Percentiles rank a stretch among this genome's conserved stretches.
phyloP scores from a whole-genome alignment of 2,888 invertebrate species.

The Eupithecia exiguata region DNA sequence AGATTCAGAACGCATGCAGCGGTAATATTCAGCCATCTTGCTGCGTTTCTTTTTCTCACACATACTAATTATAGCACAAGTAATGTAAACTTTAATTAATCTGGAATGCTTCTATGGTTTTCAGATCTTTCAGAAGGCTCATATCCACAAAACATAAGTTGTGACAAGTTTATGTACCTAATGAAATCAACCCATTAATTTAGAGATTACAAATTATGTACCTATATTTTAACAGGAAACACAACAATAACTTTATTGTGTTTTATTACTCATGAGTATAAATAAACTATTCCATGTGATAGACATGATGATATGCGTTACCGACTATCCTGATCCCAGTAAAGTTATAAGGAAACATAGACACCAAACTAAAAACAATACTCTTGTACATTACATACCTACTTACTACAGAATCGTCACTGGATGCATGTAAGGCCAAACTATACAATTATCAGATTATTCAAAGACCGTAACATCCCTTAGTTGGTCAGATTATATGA shows the following conservation, averaged over 20 bases:
- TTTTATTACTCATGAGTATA: not conserved
- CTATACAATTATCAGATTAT: not conserved
- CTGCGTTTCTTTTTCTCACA: not conserved
- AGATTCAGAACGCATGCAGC: not conserved
- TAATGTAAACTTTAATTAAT: not conserved
- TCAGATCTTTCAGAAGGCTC: not conserved
- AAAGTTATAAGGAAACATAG: not conserved
- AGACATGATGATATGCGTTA: not conserved
- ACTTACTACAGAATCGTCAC: not conserved
- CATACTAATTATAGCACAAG: not conserved
- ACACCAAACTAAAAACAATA: conserved; percentile 20
- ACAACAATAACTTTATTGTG: not conserved
- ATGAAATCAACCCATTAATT: not conserved
- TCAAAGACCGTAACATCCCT: not conserved
- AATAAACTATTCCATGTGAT: not conserved
- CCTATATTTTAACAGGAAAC: not conserved
- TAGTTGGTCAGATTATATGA: conserved; percentile 34
- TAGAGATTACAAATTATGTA: not conserved
- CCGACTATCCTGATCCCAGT: not conserved
- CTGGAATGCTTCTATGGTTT: not conserved
- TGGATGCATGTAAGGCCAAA: conserved; percentile 33
- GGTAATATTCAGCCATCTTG: not conserved
- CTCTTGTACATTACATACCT: not conserved
- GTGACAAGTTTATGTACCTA: not conserved
- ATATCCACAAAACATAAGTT: not conserved